phyloP scores from a whole-genome alignment of 2,113 vertebrate genomes.

The Hypanus sabinus region DNA sequence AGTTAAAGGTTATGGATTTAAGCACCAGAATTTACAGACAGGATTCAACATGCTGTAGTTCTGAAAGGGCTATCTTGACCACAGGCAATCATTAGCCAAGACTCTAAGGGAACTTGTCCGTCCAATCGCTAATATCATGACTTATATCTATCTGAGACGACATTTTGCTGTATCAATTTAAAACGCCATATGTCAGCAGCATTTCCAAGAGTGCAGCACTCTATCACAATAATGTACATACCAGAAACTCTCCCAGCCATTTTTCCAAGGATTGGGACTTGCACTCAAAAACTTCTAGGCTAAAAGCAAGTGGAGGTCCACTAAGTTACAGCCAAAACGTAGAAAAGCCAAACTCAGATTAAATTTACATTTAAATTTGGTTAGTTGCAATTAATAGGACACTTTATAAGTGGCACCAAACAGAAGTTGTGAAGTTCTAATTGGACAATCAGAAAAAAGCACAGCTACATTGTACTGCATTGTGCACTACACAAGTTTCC shows the following conservation, averaged over 20 bases:
- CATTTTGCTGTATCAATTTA: not conserved
- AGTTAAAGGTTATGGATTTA: not conserved
- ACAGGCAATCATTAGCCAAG: not conserved
- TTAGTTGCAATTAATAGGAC: not conserved
- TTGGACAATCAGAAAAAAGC: not conserved
- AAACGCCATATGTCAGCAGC: not conserved
- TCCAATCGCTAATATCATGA: not conserved
- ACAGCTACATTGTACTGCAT: not conserved
- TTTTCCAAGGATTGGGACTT: not conserved
- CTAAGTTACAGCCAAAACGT: no score
- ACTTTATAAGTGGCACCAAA: not conserved
- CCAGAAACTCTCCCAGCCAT: not conserved
- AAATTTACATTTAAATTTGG: constrained; percentile 8
- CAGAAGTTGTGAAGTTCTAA: constrained; percentile 11
- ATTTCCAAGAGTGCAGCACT: not conserved
- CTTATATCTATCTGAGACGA: not conserved
- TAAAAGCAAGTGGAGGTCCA: not conserved
- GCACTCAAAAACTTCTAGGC: not conserved
- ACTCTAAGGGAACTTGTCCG: not conserved
- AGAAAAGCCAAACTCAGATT: no score
- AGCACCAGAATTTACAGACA: not conserved
- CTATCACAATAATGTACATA: not conserved
- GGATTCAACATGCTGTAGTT: no score
- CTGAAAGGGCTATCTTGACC: not conserved
- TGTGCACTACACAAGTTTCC: not conserved